phyloP scores from a whole-genome alignment of 2,113 vertebrate genomes.

The Cercocebus atys region DNA sequence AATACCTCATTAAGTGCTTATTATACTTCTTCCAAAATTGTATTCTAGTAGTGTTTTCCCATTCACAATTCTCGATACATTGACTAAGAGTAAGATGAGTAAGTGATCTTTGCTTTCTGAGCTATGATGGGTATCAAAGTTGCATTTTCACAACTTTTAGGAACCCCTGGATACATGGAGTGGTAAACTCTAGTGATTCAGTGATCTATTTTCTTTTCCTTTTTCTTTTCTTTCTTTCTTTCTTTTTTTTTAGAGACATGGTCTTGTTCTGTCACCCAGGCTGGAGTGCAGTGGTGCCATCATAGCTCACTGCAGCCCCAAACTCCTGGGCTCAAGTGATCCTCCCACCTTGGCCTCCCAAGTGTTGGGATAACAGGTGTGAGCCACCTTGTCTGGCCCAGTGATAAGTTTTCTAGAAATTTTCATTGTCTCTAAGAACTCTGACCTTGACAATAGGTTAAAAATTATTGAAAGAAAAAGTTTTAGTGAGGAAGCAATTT shows the following conservation, averaged over 20 bases:
- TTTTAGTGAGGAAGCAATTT: neutral
- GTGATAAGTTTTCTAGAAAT: neutral
- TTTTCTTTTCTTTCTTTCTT: neutral
- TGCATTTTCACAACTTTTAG: neutral
- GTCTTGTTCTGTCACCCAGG: too few relatives aligned
- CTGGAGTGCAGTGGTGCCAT: too few relatives aligned
- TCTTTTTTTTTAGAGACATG: too few relatives aligned
- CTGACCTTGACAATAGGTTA: neutral
- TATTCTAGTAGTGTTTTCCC: neutral
- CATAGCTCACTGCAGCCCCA: too few relatives aligned
- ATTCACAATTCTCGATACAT: neutral
- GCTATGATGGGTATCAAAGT: neutral
- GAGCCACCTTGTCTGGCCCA: too few relatives aligned
- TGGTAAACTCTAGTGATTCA: neutral
- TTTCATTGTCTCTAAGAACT: conserved; percentile 13
- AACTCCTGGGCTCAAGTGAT: too few relatives aligned
- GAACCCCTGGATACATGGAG: neutral
- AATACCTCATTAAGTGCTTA: neutral
- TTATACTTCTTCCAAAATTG: neutral
- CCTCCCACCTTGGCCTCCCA: too few relatives aligned
- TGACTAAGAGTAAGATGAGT: neutral
- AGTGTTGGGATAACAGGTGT: too few relatives aligned
- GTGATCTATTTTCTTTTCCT: neutral
- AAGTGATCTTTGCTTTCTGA: neutral
- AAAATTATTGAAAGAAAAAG: neutral